Evolutionary conservation across 2,113 vertebrate genomes (phyloP).

Genomic region (Nettapus auritus): DNA sequence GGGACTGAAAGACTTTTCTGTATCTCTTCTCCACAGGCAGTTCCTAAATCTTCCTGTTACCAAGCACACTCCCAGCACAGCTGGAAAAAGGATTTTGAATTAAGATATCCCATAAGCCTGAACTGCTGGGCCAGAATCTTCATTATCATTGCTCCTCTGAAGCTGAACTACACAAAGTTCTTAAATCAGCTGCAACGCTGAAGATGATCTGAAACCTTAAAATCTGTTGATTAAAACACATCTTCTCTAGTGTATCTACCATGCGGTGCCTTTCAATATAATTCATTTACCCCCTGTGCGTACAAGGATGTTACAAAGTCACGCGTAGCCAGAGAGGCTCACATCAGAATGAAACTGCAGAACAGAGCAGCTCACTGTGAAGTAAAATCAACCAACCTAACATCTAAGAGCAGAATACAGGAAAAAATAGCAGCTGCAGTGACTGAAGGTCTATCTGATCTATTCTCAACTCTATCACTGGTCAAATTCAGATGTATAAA

Average conservation of each 20-base stretch:
- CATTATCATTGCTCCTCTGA: background rate
- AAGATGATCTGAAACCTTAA: background rate
- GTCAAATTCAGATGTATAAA: background rate
- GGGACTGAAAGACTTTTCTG: background rate
- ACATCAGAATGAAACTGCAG: background rate
- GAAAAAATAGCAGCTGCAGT: background rate
- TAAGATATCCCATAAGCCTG: background rate
- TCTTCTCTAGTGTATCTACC: background rate
- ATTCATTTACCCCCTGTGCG: background rate
- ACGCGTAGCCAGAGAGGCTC: background rate
- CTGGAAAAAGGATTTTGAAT: conserved; percentile 14
- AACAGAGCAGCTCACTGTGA: background rate
- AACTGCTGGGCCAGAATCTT: background rate
- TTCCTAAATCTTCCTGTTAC: conserved; percentile 8
- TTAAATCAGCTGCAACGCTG: background rate
- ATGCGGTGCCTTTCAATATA: background rate
- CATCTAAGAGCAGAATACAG: background rate
- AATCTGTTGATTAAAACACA: background rate
- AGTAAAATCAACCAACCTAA: background rate
- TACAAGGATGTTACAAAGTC: background rate
- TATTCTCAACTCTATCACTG: background rate
- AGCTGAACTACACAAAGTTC: background rate
- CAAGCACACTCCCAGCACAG: background rate
- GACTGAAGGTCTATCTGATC: background rate
- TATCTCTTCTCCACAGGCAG: background rate